These are phyloP conservation scores for Stictocephala bisonia DNA, from an alignment of 2,888 invertebrate species.

Conservation along the genomic window DNA sequence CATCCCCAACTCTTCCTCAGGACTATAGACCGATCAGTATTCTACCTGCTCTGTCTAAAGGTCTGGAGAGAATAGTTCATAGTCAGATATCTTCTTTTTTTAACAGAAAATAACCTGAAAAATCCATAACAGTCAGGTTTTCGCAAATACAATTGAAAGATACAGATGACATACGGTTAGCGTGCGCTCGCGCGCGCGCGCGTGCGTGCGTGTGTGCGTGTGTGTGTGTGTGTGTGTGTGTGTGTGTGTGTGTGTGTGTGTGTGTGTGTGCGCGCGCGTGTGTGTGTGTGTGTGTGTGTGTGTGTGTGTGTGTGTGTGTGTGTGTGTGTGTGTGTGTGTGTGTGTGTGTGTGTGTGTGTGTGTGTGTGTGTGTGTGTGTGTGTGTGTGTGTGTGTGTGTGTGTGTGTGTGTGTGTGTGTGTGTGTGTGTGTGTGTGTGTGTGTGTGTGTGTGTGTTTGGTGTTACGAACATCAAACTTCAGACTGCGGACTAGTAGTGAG, in stretches of 20 bases:
- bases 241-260: not conserved
- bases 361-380: not conserved
- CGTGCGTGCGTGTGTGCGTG: not conserved
- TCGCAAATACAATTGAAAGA: too few relatives aligned
- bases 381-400: not conserved
- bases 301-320: not conserved
- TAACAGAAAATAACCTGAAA: too few relatives aligned
- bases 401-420: not conserved
- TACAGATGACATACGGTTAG: too few relatives aligned
- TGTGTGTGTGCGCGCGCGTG: not conserved
- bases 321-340: not conserved
- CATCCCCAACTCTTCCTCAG: too few relatives aligned
- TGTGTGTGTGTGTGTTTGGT: too few relatives aligned
- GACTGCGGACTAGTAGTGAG: too few relatives aligned
- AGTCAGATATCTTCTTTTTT: too few relatives aligned
- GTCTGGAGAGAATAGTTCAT: too few relatives aligned
- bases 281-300: not conserved
- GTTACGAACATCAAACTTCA: not conserved
- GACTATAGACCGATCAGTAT: too few relatives aligned
- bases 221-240: not conserved
- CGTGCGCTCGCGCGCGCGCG: not conserved
- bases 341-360: not conserved
- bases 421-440: conserved; percentile 9
- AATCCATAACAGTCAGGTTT: too few relatives aligned
- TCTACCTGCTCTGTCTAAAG: too few relatives aligned